Evolutionary conservation across 2,113 vertebrate species (phyloP).

Genomic region (Stegostoma tigrinum): DNA sequence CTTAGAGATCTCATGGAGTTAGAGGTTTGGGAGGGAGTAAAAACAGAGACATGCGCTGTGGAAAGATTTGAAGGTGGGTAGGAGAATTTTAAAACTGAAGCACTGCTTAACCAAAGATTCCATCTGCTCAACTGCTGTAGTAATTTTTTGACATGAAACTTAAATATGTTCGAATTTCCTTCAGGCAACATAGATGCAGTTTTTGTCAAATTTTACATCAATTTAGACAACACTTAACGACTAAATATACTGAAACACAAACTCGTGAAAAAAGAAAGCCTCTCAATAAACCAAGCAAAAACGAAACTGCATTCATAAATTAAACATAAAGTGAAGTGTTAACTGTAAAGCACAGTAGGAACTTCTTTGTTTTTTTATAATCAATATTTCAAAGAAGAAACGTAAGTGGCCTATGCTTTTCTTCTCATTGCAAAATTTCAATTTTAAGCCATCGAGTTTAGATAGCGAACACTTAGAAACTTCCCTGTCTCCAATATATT

Average conservation of each 20-base stretch:
- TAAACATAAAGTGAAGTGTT: background rate
- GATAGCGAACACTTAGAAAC: background rate
- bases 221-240: background rate
- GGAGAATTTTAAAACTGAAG: background rate
- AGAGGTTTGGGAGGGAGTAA: too few relatives aligned
- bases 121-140: background rate
- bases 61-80: background rate
- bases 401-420: background rate
- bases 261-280: background rate
- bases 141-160: background rate
- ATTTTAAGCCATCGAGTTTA: background rate
- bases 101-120: background rate
- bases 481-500: background rate
- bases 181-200: background rate
- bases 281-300: background rate
- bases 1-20: background rate
- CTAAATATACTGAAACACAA: background rate
- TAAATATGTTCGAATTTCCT: background rate
- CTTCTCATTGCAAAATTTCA: background rate
- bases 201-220: background rate
- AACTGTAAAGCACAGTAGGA: background rate
- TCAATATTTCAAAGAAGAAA: background rate
- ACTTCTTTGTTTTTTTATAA: background rate
- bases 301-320: background rate
- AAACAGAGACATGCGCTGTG: background rate